Evolutionary conservation across 2,888 invertebrate genomes (phyloP), one percentile per base, ranked within the genome.

Genomic region (Polydesmus complanatus): DNA sequence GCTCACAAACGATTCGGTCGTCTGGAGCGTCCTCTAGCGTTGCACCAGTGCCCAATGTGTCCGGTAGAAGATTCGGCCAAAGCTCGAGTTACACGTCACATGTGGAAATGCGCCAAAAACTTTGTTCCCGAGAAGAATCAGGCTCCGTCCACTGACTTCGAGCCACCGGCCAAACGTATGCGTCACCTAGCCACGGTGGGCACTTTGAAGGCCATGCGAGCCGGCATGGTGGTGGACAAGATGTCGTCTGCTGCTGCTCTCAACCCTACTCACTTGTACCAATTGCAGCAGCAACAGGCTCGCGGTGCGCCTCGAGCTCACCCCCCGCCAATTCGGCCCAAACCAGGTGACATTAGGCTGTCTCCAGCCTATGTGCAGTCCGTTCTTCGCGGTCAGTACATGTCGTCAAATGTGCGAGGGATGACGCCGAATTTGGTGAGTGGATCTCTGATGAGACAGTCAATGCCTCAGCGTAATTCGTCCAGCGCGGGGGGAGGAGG

Each of bases 51-150:
- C 72, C 85, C 88, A 0, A 88, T 90, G 71, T 95, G 95, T 77
- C 88, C 90, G 1, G 94, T 92, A 71, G 94, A 95, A 73, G 91
- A 92, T 68, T 91, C 91, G 70, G 88, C 90, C 60, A 93, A 91
- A 75, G 88, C 88, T 27, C 92, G 92, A 74, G 76, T 94, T 67
- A 88, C 86, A 0, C 81, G 92, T 49, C 95, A 95, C 77, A 80
- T 86, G 66, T 81, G 88, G 63, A 85, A 89, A 1, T 95, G 95
- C 74, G 81, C 83, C 51, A 90, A 92, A 74, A 88, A 89, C 72
- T 94, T 90, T 75, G 85, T 88, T 72, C 86, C 90, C 0, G 90
- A 90, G 66, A 77, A 82, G 54, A 94, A 95, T 75, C 78, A 77
- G 67, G 84, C 86, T 66, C 92, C 93, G 3, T 76, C 83, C 1